Evolutionary conservation across 2,888 invertebrate genomes (phyloP).

Genomic region (Protula sp.): DNA sequence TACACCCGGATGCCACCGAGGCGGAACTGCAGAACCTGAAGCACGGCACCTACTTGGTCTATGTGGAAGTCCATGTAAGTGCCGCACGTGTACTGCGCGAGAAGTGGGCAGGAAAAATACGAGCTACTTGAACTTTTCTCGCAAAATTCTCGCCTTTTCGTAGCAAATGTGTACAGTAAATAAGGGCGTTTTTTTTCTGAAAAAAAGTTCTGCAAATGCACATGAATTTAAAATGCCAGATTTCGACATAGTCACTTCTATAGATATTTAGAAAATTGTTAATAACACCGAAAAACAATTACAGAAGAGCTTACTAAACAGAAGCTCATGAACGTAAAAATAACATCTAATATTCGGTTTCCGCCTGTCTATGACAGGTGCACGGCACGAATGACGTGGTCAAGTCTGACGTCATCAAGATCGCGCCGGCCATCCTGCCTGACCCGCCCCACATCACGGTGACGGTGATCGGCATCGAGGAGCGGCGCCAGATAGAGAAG

Average conservation of each 20-base stretch:
- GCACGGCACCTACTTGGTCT: constrained; percentile 44
- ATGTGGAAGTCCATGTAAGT: constrained; percentile 51
- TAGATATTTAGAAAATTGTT: too few relatives aligned
- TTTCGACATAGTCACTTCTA: too few relatives aligned
- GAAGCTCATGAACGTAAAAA: background rate
- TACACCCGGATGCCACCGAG: constrained; percentile 47
- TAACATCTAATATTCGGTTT: background rate
- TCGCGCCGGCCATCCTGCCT: constrained; percentile 44
- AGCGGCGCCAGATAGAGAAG: constrained; percentile 48
- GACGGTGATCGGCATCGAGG: constrained; percentile 49
- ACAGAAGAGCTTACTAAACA: too few relatives aligned
- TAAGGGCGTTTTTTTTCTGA: too few relatives aligned
- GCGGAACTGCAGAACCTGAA: constrained; percentile 50
- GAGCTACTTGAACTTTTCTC: too few relatives aligned
- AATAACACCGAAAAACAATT: too few relatives aligned
- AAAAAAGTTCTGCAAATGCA: too few relatives aligned
- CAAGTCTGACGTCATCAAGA: constrained; percentile 41
- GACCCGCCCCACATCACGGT: constrained; percentile 48
- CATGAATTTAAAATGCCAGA: too few relatives aligned
- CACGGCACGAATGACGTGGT: constrained; percentile 48
- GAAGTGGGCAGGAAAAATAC: too few relatives aligned
- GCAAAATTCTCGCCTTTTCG: too few relatives aligned
- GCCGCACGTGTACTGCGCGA: too few relatives aligned
- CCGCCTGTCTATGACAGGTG: constrained; percentile 28
- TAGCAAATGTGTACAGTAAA: too few relatives aligned